Base-by-base conservation (phyloP, 2,888 invertebrate species). In the Ophion ellenae region DNA sequence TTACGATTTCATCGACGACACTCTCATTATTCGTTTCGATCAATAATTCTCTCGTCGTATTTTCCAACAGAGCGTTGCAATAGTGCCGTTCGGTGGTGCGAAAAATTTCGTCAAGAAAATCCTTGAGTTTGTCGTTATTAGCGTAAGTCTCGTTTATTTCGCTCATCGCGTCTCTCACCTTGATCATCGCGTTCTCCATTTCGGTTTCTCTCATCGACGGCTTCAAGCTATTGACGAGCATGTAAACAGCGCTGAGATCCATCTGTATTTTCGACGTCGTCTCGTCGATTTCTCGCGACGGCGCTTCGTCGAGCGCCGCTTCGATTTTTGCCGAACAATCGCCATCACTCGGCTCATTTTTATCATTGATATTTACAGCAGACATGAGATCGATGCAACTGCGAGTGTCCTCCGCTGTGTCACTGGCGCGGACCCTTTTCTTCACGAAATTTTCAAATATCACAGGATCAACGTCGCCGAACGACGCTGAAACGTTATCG, bases 1-100 rank as follows among this genome's bases (percentile, higher is more conserved):
- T 95, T 4, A 95, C 95, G 88, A 91, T 84, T 82, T 93, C 90
- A 24, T 90, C 87, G 5, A 90, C 47, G 36, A 93, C 83, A 11
- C 73, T 85, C 53, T 88, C 85, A 75, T 88, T 90, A n/a, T 86
- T 80, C 63, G 89, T 90, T 32, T 83, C 79, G 1, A 76, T 78
- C 45, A 93, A 84, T 32, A 90, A 61, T 36, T 91, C 89, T 11
- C 80, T 67, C 2, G 91, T 86, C 9, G 90, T 66, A 81, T 90
- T 92, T 76, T 92, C 92, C 78, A 94, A 70, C 6, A 93, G 87
- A 73, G 88, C 90, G 91, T 92, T 93, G 88, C 90, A 92, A 88
- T 91, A 92, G 85, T 92, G 88, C 66, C 91, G 81, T 86, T 93
- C 91, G 32, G 91, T 91, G 1, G 91, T 90, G n/a, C 90, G 90